Conservation (phyloP, 2,888 invertebrate species). For the Lumbricus terrestris region DNA sequence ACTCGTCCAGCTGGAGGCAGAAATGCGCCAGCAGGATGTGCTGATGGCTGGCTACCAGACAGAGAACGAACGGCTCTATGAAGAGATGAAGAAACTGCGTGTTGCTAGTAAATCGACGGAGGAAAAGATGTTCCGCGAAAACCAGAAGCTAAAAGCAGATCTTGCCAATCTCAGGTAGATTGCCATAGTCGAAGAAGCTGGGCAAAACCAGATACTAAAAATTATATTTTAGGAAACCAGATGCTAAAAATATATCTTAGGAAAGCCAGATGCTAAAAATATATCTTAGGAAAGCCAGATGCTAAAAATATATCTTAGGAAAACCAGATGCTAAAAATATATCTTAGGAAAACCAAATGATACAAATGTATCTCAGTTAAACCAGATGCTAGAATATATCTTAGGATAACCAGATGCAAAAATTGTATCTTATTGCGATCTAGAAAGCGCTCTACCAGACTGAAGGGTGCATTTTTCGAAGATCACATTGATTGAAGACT, state of each 20-base stretch:
- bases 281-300: constrained; percentile 52
- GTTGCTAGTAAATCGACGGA: constrained; percentile 50
- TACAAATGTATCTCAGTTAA: constrained; percentile 44
- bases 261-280: constrained; percentile 49
- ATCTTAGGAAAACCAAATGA: constrained; percentile 50
- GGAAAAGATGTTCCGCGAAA: constrained; percentile 55
- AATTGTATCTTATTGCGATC: background rate
- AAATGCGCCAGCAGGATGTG: constrained; percentile 54
- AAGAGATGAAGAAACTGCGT: constrained; percentile 51
- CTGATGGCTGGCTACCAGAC: constrained; percentile 50
- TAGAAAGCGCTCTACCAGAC: background rate
- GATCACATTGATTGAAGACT: too few relatives aligned
- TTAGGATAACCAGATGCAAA: constrained; percentile 46
- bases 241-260: constrained; percentile 47
- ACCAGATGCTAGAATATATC: constrained; percentile 39
- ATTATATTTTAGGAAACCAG: constrained; percentile 48
- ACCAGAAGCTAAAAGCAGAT: constrained; percentile 51
- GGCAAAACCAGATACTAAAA: constrained; percentile 44
- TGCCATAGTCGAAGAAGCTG: constrained; percentile 47
- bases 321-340: constrained; percentile 40
- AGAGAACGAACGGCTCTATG: constrained; percentile 55
- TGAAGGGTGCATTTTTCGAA: too few relatives aligned
- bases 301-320: constrained; percentile 49
- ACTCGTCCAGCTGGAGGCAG: constrained; percentile 47
- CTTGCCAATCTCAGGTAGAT: constrained; percentile 49